phyloP scores from a whole-genome alignment of 2,797 vertebrate species.

The Cryptoprocta ferox region DNA sequence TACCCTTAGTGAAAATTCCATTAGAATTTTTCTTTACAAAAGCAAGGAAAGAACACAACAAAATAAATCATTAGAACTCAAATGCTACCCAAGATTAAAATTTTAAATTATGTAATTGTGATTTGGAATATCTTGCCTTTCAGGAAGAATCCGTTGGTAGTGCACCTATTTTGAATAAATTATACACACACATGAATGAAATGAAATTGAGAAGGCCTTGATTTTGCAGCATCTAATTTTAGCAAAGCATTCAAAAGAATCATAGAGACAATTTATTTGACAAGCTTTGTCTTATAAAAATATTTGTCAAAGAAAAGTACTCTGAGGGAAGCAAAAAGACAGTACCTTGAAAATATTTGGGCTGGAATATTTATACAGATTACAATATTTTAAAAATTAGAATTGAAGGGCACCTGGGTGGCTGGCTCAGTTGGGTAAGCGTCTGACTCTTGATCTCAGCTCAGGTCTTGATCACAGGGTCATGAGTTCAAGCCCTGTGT shows the following conservation, averaged over 20 bases:
- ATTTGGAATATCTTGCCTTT: constrained; percentile 30
- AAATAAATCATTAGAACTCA: constrained; percentile 25
- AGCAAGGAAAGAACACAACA: not conserved
- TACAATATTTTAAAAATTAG: constrained; percentile 19
- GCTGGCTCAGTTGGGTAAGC: too few relatives aligned
- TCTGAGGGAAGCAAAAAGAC: constrained; percentile 7
- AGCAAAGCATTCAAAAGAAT: constrained; percentile 27
- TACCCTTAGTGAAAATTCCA: not conserved
- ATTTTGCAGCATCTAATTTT: constrained; percentile 50
- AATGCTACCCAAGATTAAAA: constrained; percentile 2
- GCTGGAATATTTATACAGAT: not conserved
- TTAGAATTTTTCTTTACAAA: not conserved
- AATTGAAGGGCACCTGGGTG: not conserved
- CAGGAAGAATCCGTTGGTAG: constrained; percentile 31
- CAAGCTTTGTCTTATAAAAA: constrained; percentile 35
- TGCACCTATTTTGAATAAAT: constrained; percentile 21
- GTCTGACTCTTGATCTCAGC: too few relatives aligned
- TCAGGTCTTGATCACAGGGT: too few relatives aligned
- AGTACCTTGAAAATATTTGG: constrained; percentile 47
- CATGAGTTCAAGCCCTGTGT: too few relatives aligned
- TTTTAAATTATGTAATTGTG: not conserved
- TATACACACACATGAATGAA: not conserved
- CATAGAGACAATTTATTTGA: constrained; percentile 20
- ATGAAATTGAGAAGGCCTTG: constrained; percentile 7
- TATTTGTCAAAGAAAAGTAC: constrained; percentile 5